Evolutionary conservation across 35 echinoderm and acorn worm species (phyloP), one percentile per base, ranked within the genome.

Genomic region (Apostichopus japonicus): DNA sequence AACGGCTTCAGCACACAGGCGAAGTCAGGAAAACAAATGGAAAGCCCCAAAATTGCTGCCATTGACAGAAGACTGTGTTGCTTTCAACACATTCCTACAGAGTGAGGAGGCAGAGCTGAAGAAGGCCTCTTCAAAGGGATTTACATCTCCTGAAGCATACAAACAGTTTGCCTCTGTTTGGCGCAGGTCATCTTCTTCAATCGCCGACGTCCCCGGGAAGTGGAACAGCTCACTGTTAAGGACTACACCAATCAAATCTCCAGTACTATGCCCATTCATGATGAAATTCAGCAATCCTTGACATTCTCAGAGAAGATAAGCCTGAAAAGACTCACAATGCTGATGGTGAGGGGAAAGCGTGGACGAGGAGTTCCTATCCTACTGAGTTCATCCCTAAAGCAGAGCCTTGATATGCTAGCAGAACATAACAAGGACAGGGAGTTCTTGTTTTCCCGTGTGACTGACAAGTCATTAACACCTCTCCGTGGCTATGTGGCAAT

Each of bases 31-130:
- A 76, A 73, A 10, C 22, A 51, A 23, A 8, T 93, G 92, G 65
- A 75, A 93, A 16, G 15, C 10, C 51, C 92, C 92, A 87, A 33
- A 93, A 53, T 21, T 93, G 55, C 19, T 93, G 16, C 92, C 80
- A 6, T 55, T 93, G 13, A 93, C 92, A 53, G 92, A 93, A 56
- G 67, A 93, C n/a, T 93, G 92, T 76, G 9, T 93, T 53, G 72
- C 22, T 10, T 84, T 87, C n/a, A 73, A 93, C 78, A 72, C 33
- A 10, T 54, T 63, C 59, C 91, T 92, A 21, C 13, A 53, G 22
- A 78, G 57, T 58, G 57, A n/a, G 55, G 65, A 76, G n/a, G 51
- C 10, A 16, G 73, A 78, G 22, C 14, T 54, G 1, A 91, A 91
- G 67, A 79, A 22, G 24, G 15, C 27, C 73, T 6, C 24, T 8